These are phyloP conservation scores for Gastracanthus pulcherrimus DNA, from an alignment of 2,888 invertebrate genomes.

Conservation along the genomic window DNA sequence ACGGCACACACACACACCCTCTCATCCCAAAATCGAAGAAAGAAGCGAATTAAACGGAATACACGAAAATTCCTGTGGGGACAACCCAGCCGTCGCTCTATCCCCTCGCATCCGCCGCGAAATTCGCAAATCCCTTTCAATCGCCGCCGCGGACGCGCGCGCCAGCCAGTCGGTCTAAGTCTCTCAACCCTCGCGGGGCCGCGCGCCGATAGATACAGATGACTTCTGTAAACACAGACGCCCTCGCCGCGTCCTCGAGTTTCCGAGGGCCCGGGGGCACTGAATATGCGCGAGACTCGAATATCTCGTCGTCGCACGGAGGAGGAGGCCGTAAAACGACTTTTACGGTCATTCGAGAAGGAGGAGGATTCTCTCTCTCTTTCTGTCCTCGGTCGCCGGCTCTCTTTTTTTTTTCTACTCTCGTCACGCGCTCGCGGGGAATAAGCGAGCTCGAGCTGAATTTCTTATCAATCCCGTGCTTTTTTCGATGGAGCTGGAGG, in stretches of 20 bases:
- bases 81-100: no score
- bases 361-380: no score
- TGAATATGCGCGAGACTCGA: conserved; percentile 53
- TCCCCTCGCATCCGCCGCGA: no score
- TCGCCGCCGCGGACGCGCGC: not conserved
- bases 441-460: conserved; percentile 3
- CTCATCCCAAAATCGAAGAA: not conserved
- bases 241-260: not conserved
- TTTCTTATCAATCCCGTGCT: conserved; percentile 33
- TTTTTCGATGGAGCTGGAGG: no score
- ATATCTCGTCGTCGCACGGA: conserved; percentile 27
- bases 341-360: conserved; percentile 62
- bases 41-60: conserved; percentile 35
- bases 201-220: not conserved
- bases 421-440: not conserved
- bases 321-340: conserved; percentile 60
- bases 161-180: not conserved
- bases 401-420: not conserved
- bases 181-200: not conserved
- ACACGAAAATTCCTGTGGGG: conserved; percentile 10
- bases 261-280: not conserved
- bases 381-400: no score
- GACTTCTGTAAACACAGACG: conserved; percentile 38
- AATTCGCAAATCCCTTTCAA: conserved; percentile 22
- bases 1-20: not conserved